Evolutionary conservation across 2,888 invertebrate genomes (phyloP).

Genomic region (Drosophila testacea): DNA sequence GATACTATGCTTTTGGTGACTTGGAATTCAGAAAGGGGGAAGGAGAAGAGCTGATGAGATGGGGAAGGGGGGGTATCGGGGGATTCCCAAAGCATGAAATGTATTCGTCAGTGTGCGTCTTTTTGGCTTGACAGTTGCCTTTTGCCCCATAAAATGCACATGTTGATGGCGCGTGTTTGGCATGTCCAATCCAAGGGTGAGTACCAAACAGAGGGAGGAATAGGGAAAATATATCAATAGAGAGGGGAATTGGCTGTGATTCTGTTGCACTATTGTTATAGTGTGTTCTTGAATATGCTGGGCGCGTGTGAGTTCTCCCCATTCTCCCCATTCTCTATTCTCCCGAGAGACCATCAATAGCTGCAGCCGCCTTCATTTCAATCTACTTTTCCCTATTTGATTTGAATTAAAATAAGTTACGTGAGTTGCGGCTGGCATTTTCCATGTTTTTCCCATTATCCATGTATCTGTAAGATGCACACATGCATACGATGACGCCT

Average conservation of each 20-base stretch:
- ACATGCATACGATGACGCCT: constrained; percentile 9
- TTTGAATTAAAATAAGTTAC: constrained; percentile 80
- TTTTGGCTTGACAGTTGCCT: constrained; percentile 41
- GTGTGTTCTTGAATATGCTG: constrained; percentile 41
- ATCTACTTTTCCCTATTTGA: constrained; percentile 71
- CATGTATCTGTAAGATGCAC: constrained; percentile 61
- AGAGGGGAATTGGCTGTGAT: constrained; percentile 27
- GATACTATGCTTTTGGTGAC: constrained; percentile 54
- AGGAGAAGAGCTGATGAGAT: background rate
- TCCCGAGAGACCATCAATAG: constrained; percentile 30
- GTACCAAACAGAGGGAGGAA: background rate
- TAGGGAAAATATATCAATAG: background rate
- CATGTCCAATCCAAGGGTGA: constrained; percentile 55
- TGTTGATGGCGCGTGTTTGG: constrained; percentile 77
- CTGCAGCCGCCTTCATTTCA: constrained; percentile 55
- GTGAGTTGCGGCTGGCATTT: constrained; percentile 74
- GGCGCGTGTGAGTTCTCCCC: constrained; percentile 23
- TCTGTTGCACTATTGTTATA: constrained; percentile 44
- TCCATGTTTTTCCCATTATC: constrained; percentile 41
- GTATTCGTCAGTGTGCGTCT: constrained; percentile 50
- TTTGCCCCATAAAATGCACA: constrained; percentile 76
- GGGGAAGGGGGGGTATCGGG: background rate
- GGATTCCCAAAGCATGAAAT: constrained; percentile 64
- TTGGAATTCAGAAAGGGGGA: constrained; percentile 7
- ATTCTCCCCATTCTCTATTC: background rate